Conservation (phyloP, 2,797 vertebrate genomes). For the Microctenopoma stevenorrisi region DNA sequence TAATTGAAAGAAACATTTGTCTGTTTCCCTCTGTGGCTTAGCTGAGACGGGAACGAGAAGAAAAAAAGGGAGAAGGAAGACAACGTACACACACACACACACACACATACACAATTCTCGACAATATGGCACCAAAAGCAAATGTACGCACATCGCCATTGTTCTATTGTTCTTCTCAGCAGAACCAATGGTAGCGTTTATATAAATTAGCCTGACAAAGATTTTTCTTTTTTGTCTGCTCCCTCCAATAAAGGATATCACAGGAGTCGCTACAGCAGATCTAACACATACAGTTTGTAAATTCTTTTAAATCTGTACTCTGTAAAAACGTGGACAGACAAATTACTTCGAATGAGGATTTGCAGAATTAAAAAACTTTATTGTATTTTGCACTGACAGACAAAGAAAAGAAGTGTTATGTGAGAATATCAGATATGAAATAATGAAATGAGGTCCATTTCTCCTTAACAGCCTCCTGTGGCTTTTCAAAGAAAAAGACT, state of each 20-base stretch:
- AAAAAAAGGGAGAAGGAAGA: constrained; percentile 30
- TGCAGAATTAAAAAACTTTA: constrained; percentile 75
- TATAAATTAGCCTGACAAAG: constrained; percentile 41
- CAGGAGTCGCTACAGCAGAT: too few species aligned
- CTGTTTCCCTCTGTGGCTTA: constrained; percentile 29
- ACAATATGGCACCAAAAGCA: constrained; percentile 55
- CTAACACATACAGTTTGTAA: constrained; percentile 15
- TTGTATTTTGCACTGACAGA: constrained; percentile 80
- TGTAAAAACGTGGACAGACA: constrained; percentile 58
- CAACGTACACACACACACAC: constrained; percentile 28
- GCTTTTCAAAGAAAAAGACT: constrained; percentile 74
- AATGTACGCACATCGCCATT: constrained; percentile 63
- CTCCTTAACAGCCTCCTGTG: constrained; percentile 67
- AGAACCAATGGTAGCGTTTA: constrained; percentile 43
- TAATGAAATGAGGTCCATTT: constrained; percentile 77
- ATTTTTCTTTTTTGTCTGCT: constrained; percentile 10
- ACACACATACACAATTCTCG: constrained; percentile 29
- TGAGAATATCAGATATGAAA: constrained; percentile 72
- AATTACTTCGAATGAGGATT: constrained; percentile 53
- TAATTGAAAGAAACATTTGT: constrained; percentile 12
- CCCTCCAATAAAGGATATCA: too few species aligned
- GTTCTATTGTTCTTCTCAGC: constrained; percentile 73
- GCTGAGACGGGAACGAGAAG: constrained; percentile 11
- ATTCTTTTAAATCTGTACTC: constrained; percentile 15
- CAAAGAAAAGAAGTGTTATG: constrained; percentile 76